Evolutionary conservation across 2,888 invertebrate species (phyloP).

Genomic region (Desoria tigrina): DNA sequence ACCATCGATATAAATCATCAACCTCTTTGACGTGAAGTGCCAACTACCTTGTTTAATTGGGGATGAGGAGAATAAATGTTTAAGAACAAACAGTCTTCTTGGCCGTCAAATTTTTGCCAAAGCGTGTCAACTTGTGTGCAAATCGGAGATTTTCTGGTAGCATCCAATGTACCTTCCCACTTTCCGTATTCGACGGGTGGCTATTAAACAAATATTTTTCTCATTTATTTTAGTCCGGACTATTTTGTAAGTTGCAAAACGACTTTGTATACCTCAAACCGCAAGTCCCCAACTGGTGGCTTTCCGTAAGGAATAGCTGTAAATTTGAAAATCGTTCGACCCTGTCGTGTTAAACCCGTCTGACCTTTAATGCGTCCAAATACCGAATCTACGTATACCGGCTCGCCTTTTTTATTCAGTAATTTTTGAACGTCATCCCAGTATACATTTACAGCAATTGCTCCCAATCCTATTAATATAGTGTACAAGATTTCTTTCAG

Average conservation of each 20-base stretch:
- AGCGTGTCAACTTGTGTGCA: slow-evolving; percentile 27
- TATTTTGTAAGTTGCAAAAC: no score
- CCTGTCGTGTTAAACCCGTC: slow-evolving; percentile 16
- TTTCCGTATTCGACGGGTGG: slow-evolving; percentile 29
- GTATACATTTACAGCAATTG: slow-evolving; percentile 22
- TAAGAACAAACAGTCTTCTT: slow-evolving; percentile 30
- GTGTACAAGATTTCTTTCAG: slow-evolving; percentile 19
- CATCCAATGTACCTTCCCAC: slow-evolving; percentile 34
- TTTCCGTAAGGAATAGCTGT: slow-evolving; percentile 28
- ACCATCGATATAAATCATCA: no score
- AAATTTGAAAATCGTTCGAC: slow-evolving; percentile 23
- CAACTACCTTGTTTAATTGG: no score
- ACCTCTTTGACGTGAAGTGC: no score
- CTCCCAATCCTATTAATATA: slow-evolving; percentile 20
- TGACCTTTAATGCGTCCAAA: slow-evolving; percentile 29
- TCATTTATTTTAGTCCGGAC: no score
- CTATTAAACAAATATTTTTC: slow-evolving; percentile 18
- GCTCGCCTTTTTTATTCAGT: slow-evolving; percentile 23
- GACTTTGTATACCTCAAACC: slow-evolving; percentile 26
- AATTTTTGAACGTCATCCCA: slow-evolving; percentile 16
- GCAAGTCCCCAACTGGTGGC: slow-evolving; percentile 20
- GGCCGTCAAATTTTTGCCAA: slow-evolving; percentile 18
- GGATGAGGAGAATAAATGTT: slow-evolving; percentile 16
- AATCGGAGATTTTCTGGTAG: slow-evolving; percentile 22
- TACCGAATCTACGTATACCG: slow-evolving; percentile 21